Conservation (phyloP, 2,797 vertebrate genomes). For the Podarcis siculus region DNA sequence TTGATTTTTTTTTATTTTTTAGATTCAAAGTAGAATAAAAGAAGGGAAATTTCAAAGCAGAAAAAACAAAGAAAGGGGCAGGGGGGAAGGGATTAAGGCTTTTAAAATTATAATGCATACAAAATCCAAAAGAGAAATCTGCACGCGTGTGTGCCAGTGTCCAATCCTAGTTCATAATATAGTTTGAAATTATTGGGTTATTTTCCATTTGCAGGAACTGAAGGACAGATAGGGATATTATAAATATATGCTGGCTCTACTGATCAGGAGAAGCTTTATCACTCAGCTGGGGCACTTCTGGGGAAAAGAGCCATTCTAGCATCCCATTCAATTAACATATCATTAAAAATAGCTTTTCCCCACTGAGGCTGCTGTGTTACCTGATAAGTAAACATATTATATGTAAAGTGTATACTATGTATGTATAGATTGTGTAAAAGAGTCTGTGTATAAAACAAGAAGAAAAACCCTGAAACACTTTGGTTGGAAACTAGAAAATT, state of each 20-base stretch:
- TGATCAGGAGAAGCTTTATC: constrained; percentile 69
- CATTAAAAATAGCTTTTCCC: constrained; percentile 71
- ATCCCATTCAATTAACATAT: constrained; percentile 75
- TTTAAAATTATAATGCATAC: not conserved
- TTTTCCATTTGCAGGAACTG: constrained; percentile 49
- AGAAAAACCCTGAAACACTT: not conserved
- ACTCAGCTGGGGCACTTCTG: constrained; percentile 62
- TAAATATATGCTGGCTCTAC: constrained; percentile 61
- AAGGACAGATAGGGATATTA: constrained; percentile 50
- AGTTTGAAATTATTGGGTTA: constrained; percentile 19
- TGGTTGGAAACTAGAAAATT: constrained; percentile 59
- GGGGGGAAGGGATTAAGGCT: not conserved
- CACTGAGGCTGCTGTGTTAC: constrained; percentile 61
- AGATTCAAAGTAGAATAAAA: too few species aligned
- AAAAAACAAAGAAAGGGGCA: not conserved
- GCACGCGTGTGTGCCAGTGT: not conserved
- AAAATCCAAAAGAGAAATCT: not conserved
- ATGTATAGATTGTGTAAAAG: not conserved
- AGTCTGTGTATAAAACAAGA: not conserved
- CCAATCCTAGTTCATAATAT: constrained; percentile 18
- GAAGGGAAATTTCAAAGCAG: not conserved
- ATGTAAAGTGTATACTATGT: constrained; percentile 70
- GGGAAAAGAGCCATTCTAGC: constrained; percentile 64
- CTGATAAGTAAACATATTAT: constrained; percentile 67
- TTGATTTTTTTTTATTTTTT: not conserved